Conservation (phyloP, 2,888 invertebrate species). For the Drosophila greeni region DNA sequence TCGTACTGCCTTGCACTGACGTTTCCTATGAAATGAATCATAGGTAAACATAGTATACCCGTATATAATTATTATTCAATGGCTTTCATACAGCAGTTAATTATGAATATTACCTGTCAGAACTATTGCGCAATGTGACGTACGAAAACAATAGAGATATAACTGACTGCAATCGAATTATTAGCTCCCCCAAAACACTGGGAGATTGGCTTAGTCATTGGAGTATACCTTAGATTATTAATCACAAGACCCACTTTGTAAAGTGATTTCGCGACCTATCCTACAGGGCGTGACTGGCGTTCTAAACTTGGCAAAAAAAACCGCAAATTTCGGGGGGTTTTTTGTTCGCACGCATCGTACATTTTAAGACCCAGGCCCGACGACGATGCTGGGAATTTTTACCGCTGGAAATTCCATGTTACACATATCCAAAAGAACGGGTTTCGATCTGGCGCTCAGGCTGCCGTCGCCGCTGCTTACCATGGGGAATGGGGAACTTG, state of each 20-base stretch:
- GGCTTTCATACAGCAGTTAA: neutral
- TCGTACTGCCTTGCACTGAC: neutral
- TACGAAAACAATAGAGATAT: conserved; percentile 4
- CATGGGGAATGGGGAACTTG: conserved; percentile 43
- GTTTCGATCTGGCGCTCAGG: conserved; percentile 14
- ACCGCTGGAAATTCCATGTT: conserved; percentile 40
- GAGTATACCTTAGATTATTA: conserved; percentile 1
- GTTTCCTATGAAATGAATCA: conserved; percentile 21
- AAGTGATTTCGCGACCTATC: conserved; percentile 27
- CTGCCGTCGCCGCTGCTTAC: neutral
- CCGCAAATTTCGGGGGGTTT: conserved; percentile 26
- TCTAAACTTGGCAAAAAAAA: conserved; percentile 5
- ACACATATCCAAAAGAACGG: conserved; percentile 38
- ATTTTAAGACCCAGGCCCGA: conserved; percentile 18
- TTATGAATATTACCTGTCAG: conserved; percentile 17
- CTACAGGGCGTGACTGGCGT: conserved; percentile 2
- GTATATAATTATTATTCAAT: neutral
- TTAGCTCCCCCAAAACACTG: neutral
- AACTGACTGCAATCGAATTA: neutral
- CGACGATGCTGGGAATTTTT: conserved; percentile 31
- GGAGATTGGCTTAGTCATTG: neutral
- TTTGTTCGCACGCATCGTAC: conserved; percentile 26
- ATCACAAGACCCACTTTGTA: neutral
- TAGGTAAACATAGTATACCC: conserved; percentile 2
- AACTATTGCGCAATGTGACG: conserved; percentile 6